A percentile compares a stretch with the other conserved stretches of the same genome.
phyloP scores from a whole-genome alignment of 64 coral and sea anemone species.

The Dendronephthya gigantea region DNA sequence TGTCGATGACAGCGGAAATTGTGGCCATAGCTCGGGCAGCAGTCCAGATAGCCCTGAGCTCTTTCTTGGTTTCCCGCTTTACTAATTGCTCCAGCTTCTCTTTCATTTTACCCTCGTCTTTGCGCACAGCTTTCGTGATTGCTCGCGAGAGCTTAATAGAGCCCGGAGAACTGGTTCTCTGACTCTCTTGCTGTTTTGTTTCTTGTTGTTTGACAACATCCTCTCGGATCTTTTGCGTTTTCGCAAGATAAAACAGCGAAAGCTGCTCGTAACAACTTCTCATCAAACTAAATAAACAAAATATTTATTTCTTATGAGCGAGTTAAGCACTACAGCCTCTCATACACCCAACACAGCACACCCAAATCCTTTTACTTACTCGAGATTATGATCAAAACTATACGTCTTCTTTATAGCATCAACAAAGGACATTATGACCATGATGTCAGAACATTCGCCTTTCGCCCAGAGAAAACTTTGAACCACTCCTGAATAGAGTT shows the following conservation, averaged over 20 bases:
- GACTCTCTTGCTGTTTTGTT: no score
- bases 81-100: conserved; percentile 39
- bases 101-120: conserved; percentile 39
- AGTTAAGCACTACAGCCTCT: no score
- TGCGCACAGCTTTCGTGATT: not conserved
- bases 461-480: conserved; percentile 47
- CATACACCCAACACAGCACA: not conserved
- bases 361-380: conserved; percentile 15
- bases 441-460: conserved; percentile 10
- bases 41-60: conserved; percentile 50
- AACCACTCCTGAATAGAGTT: conserved; percentile 33
- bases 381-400: conserved; percentile 67
- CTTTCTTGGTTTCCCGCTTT: conserved; percentile 59
- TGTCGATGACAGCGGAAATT: conserved; percentile 49
- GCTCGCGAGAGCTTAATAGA: not conserved
- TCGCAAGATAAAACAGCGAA: not conserved
- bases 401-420: conserved; percentile 48
- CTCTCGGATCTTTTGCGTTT: not conserved
- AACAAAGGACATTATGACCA: conserved; percentile 24
- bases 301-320: no score
- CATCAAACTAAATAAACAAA: conserved; percentile 1
- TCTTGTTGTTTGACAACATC: not conserved
- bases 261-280: conserved; percentile 2
- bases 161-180: not conserved
- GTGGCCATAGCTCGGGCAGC: conserved; percentile 66